Evolutionary conservation across 2,888 invertebrate species (phyloP), one percentile per base, ranked within the genome.

Genomic region (Aphodius sticticus): DNA sequence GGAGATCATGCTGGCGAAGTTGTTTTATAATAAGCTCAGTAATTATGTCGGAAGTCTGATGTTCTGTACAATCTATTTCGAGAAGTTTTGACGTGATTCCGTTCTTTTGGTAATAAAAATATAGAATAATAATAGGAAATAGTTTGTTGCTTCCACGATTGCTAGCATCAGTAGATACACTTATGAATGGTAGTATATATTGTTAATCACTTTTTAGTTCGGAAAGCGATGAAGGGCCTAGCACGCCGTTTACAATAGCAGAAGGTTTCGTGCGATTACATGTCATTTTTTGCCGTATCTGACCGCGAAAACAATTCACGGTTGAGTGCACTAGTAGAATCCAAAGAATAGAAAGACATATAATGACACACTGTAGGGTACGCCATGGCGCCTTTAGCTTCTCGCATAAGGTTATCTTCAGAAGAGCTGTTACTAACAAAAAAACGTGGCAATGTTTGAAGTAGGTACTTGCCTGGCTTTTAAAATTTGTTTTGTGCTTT

Each of bases 11-110:
- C n/a, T n/a, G n/a, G n/a, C n/a, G n/a, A n/a, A n/a, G n/a, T n/a
- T n/a, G n/a, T n/a, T n/a, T n/a, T n/a, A n/a, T n/a, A n/a, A n/a
- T n/a, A n/a, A n/a, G n/a, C n/a, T n/a, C n/a, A n/a, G n/a, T n/a
- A n/a, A 82, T 76, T 16, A 83, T 75, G 38, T 79, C 79, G 16
- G 53, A 71, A 15, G 38, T 38, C 7, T 38, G 6, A 38, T 38
- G 6, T 38, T 6, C 6, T 38, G 6, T 38, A 7, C 6, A 38
- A 6, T 6, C 7, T 7, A 6, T 6, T 38, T 38, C 6, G 7
- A 38, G 53, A 53, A 5, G 53, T 12, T 12, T 53, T n/a, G n/a
- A 12, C 26, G 26, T 26, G 12, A 53, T 53, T 53, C 53, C 53
- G 53, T 53, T 12, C 12, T 53, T 53, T 12, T 53, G 53, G 12